Evolutionary conservation across 2,797 vertebrate genomes (phyloP), one percentile per base, ranked within the genome.

Genomic region (Aulostomus chinensis): DNA sequence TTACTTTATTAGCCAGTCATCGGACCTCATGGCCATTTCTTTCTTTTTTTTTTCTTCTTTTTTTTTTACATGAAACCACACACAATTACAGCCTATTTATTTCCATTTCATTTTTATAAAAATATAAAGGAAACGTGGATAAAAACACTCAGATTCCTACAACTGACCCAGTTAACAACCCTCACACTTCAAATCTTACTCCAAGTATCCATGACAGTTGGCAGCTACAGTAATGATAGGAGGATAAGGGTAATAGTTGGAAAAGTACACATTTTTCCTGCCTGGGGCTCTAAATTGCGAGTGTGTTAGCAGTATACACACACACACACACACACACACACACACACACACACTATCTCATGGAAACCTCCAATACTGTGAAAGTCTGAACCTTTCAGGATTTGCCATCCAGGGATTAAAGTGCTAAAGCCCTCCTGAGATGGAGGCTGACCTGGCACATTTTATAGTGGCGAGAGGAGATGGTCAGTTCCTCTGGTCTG

Each of bases 371-470:
- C 28, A 58, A 41, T 56, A 15, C 48, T 32, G 60, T 38, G 49
- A 58, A 60, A 70, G 61, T 25, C 39, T 53, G 58, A 73, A 56
- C 41, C 58, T 50, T 33, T 31, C 20, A 46, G 63, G 58, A 72
- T 73, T 83, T 78, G 56, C 51, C 36, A 18, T 63, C 58, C 0
- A 26, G 33, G 70, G 78, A 71, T 84, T 82, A 76, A 33, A 6
- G 55, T 2, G 40, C 59, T 50, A 30, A 79, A 72, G 61, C 36
- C 58, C 37, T 68, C 38, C 52, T 50, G 60, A 77, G 70, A 73
- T 54, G 49, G 50, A 76, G 48, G 63, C 78, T 76, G 78, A 79
- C 57, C 71, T n/a, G 58, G 54, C 70, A 73, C 63, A 52, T 45
- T 68, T 53, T 11, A 34, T 41, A 13, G 36, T 3, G 20, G 36